Evolutionary conservation across 2,888 invertebrate species (phyloP).

Genomic region (Apotomis turbidana): DNA sequence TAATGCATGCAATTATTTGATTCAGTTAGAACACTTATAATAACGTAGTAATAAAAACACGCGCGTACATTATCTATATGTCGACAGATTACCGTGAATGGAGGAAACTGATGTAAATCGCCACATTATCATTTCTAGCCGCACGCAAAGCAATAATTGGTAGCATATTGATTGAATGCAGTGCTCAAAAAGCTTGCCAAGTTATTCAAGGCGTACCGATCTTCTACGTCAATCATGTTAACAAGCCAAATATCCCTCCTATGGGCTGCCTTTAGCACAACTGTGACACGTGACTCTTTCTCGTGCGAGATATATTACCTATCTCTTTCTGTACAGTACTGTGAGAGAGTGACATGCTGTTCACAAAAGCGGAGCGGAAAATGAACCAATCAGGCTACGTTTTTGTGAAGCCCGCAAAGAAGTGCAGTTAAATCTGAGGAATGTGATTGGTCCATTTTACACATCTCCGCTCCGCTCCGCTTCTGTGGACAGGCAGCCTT

Average conservation of each 20-base stretch:
- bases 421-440: too few relatives aligned
- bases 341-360: too few relatives aligned
- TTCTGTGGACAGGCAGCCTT: too few relatives aligned
- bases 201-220: constrained; percentile 5
- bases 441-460: too few relatives aligned
- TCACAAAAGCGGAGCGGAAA: too few relatives aligned
- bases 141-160: constrained; percentile 27
- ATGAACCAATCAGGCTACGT: too few relatives aligned
- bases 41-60: constrained; percentile 13
- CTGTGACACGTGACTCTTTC: too few relatives aligned
- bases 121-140: constrained; percentile 28
- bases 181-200: not conserved
- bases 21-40: not conserved
- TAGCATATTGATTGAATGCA: constrained; percentile 1
- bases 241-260: not conserved
- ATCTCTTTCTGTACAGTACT: too few relatives aligned
- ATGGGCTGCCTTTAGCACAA: too few relatives aligned
- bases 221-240: constrained; percentile 9
- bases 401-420: too few relatives aligned
- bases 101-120: constrained; percentile 34
- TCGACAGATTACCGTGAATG: constrained; percentile 29
- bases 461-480: too few relatives aligned
- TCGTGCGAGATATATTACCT: too few relatives aligned
- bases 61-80: constrained; percentile 13
- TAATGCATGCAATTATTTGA: not conserved